Conservation (phyloP, 2,797 vertebrate genomes). For the Microtus californicus region DNA sequence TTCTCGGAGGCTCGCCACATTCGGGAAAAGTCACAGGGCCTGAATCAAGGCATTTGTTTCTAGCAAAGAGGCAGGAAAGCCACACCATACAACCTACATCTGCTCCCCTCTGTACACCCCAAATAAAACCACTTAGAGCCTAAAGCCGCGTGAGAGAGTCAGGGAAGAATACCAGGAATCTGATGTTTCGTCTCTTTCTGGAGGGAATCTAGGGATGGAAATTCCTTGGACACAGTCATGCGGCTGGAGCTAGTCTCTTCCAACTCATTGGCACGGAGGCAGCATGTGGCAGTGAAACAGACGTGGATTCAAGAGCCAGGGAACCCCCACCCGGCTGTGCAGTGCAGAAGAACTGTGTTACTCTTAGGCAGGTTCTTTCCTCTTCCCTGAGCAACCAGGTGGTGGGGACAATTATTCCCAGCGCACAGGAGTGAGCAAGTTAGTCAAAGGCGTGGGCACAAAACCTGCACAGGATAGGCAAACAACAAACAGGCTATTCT, state of each 20-base stretch:
- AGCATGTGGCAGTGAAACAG: neutral
- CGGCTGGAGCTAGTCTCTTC: constrained; percentile 33
- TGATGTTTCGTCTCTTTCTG: constrained; percentile 58
- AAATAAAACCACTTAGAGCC: constrained; percentile 21
- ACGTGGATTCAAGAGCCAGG: neutral
- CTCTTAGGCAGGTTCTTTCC: neutral
- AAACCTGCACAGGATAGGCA: neutral
- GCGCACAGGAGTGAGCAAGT: neutral
- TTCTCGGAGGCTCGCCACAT: constrained; percentile 11
- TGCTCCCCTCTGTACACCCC: neutral
- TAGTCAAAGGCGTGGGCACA: neutral
- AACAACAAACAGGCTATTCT: neutral
- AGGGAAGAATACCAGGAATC: constrained; percentile 23
- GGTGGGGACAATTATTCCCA: neutral
- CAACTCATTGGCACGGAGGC: neutral
- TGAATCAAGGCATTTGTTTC: constrained; percentile 19
- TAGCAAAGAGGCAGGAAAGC: constrained; percentile 40
- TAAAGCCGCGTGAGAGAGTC: neutral
- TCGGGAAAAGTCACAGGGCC: neutral
- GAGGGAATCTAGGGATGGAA: constrained; percentile 23
- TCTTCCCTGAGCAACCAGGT: neutral
- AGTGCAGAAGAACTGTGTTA: neutral
- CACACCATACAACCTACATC: neutral
- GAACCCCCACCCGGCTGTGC: neutral
- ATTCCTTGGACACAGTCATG: constrained; percentile 22